A percentile compares a stretch with the other conserved stretches of the same genome.
These are phyloP conservation scores for Hirundichthys speculiger DNA, from an alignment of 2,113 vertebrate species.

Conservation along the genomic window DNA sequence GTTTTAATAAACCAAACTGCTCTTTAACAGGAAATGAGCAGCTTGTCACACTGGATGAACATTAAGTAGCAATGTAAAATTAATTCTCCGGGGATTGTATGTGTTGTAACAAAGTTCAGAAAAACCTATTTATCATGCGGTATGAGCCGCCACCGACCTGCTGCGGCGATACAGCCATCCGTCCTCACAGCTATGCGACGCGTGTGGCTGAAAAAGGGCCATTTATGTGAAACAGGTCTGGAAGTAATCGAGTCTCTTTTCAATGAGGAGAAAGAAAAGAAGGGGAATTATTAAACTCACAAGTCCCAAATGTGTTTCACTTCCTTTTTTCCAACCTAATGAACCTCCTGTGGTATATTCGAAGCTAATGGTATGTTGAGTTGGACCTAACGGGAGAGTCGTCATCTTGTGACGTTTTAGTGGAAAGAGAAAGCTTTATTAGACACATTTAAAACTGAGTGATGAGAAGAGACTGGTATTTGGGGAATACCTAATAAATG, in stretches of 20 bases:
- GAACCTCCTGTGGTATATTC: conserved; percentile 36
- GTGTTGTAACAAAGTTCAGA: neutral
- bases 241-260: conserved; percentile 70
- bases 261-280: conserved; percentile 18
- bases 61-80: neutral
- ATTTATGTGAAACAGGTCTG: conserved; percentile 54
- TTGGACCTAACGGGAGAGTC: neutral
- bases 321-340: conserved; percentile 32
- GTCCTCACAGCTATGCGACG: neutral
- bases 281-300: conserved; percentile 40
- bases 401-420: conserved; percentile 12
- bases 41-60: neutral
- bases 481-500: conserved; percentile 10
- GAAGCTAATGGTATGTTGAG: conserved; percentile 22
- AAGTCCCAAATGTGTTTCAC: conserved; percentile 44
- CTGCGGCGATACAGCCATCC: neutral
- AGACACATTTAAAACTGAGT: neutral
- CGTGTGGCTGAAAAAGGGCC: conserved; percentile 12
- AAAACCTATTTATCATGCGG: neutral
- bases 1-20: neutral
- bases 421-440: neutral
- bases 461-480: conserved; percentile 7
- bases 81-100: neutral
- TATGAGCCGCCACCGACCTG: conserved; percentile 7
- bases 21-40: neutral